phyloP scores from a whole-genome alignment of 2,113 vertebrate species.

The Sphyrna mokarran region DNA sequence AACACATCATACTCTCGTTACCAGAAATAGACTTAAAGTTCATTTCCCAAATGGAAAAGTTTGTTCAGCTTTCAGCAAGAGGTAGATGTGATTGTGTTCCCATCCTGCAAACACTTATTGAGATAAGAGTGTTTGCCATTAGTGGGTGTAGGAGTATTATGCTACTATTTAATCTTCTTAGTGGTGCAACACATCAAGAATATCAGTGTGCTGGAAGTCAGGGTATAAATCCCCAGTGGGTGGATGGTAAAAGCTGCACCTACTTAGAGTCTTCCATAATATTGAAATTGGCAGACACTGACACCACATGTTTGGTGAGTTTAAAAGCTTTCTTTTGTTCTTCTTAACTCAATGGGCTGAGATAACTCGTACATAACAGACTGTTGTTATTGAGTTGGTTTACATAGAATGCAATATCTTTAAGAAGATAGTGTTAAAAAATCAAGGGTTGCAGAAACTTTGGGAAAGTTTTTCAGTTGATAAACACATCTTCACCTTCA shows the following conservation, averaged over 20 bases:
- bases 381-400: neutral
- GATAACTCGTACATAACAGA: neutral
- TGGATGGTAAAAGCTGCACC: neutral
- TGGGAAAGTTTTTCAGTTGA: neutral
- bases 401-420: neutral
- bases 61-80: constrained; percentile 16
- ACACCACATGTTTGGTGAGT: neutral
- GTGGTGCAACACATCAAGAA: neutral
- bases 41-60: neutral
- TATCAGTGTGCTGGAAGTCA: neutral
- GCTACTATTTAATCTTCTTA: neutral
- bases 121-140: neutral
- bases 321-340: neutral
- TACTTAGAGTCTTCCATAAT: neutral
- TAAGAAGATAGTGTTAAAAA: neutral
- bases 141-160: constrained; percentile 11
- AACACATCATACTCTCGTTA: neutral
- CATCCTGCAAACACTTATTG: neutral
- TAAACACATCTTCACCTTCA: neutral
- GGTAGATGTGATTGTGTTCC: neutral
- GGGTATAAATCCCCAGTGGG: neutral
- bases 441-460: neutral
- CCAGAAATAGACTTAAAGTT: constrained; percentile 13
- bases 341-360: neutral
- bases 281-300: neutral